A percentile compares a stretch with the other conserved stretches of the same genome.
These are phyloP conservation scores for Amblyraja radiata DNA, from an alignment of 2,797 vertebrate genomes.

Conservation along the genomic window DNA sequence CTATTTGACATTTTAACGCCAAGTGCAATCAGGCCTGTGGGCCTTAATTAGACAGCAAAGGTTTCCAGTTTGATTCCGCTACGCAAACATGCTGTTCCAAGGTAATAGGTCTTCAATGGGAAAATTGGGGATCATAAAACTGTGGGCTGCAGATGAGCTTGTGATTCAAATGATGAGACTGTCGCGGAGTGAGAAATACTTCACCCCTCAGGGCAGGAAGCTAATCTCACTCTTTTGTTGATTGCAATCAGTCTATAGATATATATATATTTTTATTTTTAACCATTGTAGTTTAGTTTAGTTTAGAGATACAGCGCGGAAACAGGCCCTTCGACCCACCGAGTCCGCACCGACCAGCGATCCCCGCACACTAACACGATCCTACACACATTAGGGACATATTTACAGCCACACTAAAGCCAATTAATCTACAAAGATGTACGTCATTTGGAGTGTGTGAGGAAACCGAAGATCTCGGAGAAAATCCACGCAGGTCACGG, in stretches of 20 bases:
- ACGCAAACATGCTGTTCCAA: constrained; percentile 17
- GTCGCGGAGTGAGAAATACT: neutral
- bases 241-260: neutral
- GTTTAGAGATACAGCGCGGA: too few relatives aligned
- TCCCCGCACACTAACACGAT: too few relatives aligned
- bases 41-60: neutral
- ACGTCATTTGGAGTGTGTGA: too few relatives aligned
- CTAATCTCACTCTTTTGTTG: neutral
- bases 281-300: neutral
- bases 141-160: neutral
- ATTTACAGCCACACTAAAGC: too few relatives aligned
- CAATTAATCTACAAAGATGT: too few relatives aligned
- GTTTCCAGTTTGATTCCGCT: neutral
- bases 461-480: too few relatives aligned
- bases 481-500: too few relatives aligned
- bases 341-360: too few relatives aligned
- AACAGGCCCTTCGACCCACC: too few relatives aligned
- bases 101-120: neutral
- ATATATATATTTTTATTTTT: neutral
- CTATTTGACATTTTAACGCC: neutral
- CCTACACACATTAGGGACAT: too few relatives aligned
- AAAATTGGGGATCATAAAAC: neutral
- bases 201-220: neutral
- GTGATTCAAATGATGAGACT: neutral
- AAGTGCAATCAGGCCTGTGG: neutral